Conservation (phyloP, 2,797 vertebrate species). For the Poecilia wingei region DNA sequence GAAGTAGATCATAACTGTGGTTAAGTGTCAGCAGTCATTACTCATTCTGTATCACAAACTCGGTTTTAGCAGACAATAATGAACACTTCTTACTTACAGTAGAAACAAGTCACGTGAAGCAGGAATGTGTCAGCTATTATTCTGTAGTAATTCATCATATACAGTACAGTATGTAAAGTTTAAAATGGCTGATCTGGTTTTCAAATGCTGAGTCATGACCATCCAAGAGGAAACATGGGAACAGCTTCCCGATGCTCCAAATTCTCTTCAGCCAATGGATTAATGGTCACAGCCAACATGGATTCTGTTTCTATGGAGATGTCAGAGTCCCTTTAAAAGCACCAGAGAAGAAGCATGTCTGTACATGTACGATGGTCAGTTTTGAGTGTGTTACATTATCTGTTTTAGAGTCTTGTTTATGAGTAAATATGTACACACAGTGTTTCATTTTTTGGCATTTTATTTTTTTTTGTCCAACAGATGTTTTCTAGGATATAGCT, state of each 20-base stretch:
- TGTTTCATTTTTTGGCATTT: background rate
- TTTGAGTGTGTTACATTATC: background rate
- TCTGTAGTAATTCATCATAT: background rate
- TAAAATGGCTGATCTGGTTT: background rate
- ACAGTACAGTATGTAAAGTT: background rate
- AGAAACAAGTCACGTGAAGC: slow-evolving; percentile 2
- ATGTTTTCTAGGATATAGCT: background rate
- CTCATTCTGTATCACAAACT: slow-evolving; percentile 1
- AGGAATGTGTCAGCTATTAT: background rate
- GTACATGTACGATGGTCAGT: background rate
- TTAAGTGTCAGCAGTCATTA: background rate
- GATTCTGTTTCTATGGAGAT: background rate
- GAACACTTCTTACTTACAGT: background rate
- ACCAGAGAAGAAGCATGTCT: background rate
- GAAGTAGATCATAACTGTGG: slow-evolving; percentile 6
- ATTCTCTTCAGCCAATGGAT: background rate
- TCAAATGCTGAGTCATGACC: background rate
- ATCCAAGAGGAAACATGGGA: background rate
- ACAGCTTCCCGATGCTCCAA: background rate
- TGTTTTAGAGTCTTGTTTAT: background rate
- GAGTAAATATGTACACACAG: too few relatives aligned
- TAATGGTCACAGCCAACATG: too few relatives aligned
- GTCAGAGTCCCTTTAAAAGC: background rate
- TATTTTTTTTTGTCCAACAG: background rate
- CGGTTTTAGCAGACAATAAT: slow-evolving; percentile 1